Percentiles rank a stretch among this genome's conserved stretches.
Conservation (phyloP, 2,113 vertebrate species). For the Malurus cyaneus region DNA sequence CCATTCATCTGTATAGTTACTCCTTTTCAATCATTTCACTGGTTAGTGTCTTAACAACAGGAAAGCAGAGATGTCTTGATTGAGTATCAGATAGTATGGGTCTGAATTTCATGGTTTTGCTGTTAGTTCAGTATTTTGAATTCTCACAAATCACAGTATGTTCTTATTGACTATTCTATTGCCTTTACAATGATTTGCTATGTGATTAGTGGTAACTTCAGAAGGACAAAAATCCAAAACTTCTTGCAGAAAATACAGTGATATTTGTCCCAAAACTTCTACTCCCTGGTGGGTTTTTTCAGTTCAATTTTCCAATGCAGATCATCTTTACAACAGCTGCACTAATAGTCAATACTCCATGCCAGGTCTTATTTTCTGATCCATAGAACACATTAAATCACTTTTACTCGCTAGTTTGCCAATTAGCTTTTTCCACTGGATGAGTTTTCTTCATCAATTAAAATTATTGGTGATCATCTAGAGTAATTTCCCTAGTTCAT, state of each 20-base stretch:
- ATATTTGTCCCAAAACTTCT: neutral
- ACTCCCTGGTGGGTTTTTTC: neutral
- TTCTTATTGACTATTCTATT: neutral
- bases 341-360: constrained; percentile 56
- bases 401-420: constrained; percentile 69
- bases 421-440: constrained; percentile 72
- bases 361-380: constrained; percentile 59
- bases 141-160: neutral
- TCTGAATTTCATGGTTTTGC: neutral
- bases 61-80: neutral
- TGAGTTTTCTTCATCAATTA: constrained; percentile 75
- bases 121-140: neutral
- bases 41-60: neutral
- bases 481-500: constrained; percentile 69
- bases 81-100: neutral
- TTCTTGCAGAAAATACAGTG: neutral
- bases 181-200: neutral
- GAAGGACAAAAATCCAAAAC: neutral
- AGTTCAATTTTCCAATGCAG: constrained; percentile 19
- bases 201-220: neutral
- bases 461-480: constrained; percentile 74
- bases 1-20: neutral
- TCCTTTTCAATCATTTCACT: neutral
- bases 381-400: constrained; percentile 68
- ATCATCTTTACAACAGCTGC: constrained; percentile 53